Evolutionary conservation across 2,113 vertebrate genomes (phyloP).

Genomic region (Pomatorhinus ruficollis): DNA sequence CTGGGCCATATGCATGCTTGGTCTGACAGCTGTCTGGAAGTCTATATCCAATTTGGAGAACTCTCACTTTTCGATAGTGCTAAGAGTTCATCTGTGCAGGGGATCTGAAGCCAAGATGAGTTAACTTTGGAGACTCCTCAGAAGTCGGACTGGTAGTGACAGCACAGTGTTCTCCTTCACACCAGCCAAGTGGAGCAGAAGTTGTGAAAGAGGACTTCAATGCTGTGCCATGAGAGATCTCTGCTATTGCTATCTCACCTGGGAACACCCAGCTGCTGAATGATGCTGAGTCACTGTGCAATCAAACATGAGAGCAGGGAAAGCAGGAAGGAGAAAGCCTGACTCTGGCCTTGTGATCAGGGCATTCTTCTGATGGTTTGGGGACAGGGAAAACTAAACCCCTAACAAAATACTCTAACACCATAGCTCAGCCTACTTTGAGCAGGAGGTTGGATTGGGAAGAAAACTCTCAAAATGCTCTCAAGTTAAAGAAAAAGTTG

Average conservation of each 20-base stretch:
- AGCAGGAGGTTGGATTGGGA: background rate
- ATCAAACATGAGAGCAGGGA: background rate
- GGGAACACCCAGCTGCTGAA: background rate
- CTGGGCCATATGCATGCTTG: background rate
- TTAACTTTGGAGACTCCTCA: background rate
- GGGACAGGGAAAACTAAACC: background rate
- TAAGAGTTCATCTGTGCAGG: background rate
- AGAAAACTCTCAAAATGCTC: background rate
- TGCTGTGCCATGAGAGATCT: background rate
- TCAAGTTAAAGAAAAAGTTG: background rate
- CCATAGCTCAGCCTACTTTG: background rate
- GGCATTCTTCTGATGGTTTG: background rate
- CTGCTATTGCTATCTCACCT: background rate
- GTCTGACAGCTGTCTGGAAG: background rate
- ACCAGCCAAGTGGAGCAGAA: background rate
- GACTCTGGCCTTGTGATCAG: background rate
- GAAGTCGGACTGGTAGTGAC: background rate
- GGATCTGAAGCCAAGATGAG: background rate
- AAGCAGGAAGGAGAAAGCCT: background rate
- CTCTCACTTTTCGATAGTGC: rapidly evolving
- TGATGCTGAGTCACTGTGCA: background rate
- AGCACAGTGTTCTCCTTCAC: background rate
- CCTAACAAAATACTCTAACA: background rate
- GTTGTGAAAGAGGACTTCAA: background rate
- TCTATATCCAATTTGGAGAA: background rate